Percentiles rank a stretch among this genome's conserved stretches.
Evolutionary conservation across 2,113 vertebrate genomes (phyloP).

Genomic region (Steatornis caripensis): DNA sequence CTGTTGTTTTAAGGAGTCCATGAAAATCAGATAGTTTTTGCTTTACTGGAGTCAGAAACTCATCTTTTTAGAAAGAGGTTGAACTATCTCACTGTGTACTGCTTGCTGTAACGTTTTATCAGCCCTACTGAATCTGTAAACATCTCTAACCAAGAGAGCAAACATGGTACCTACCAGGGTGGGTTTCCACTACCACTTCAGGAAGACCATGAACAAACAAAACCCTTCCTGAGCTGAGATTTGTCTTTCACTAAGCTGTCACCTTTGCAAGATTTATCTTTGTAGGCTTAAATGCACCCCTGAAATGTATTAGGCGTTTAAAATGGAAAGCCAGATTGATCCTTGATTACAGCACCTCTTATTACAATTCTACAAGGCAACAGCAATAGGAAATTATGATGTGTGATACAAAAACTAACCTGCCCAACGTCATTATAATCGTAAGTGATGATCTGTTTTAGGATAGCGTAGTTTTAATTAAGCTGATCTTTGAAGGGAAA

Average conservation of each 20-base stretch:
- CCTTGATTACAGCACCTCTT: slow-evolving; percentile 12
- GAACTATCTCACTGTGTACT: background rate
- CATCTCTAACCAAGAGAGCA: background rate
- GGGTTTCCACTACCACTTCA: background rate
- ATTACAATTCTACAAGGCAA: background rate
- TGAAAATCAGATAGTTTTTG: background rate
- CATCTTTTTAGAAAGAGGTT: too few species aligned
- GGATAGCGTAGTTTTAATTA: slow-evolving; percentile 59
- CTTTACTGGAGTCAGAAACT: too few species aligned
- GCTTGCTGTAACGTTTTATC: background rate
- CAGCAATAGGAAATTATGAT: background rate
- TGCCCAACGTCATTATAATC: background rate
- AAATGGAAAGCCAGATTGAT: background rate
- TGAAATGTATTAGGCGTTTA: background rate
- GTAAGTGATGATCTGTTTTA: slow-evolving; percentile 3
- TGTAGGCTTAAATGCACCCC: background rate
- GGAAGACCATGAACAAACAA: background rate
- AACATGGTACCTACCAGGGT: rapidly evolving
- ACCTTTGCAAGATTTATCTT: background rate
- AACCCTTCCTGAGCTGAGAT: background rate
- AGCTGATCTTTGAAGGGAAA: slow-evolving; percentile 23
- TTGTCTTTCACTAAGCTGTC: background rate
- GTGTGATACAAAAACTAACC: background rate
- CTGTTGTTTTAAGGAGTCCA: background rate
- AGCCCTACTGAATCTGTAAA: background rate